These are phyloP conservation scores for Lepidurus arcticus DNA, from an alignment of 1,140 invertebrate species.

Conservation along the genomic window DNA sequence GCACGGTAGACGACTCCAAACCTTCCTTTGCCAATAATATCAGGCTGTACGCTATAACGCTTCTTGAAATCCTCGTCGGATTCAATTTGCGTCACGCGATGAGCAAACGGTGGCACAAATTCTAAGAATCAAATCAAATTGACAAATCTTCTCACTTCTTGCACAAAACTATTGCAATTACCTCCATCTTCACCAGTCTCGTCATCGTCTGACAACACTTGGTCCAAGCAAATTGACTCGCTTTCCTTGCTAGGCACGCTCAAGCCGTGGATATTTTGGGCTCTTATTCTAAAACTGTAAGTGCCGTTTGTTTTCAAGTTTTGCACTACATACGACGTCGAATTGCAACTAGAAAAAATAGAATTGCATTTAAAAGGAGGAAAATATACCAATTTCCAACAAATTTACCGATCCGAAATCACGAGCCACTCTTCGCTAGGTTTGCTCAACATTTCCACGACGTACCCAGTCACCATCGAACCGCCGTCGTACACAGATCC, in stretches of 20 bases:
- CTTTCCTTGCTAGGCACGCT: slow-evolving; percentile 61
- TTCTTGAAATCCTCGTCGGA: slow-evolving; percentile 48
- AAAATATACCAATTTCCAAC: slow-evolving; percentile 24
- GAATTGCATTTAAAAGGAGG: slow-evolving; percentile 11
- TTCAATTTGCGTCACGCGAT: slow-evolving; percentile 36
- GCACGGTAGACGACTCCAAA: slow-evolving; percentile 72
- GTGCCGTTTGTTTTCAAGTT: slow-evolving; percentile 52
- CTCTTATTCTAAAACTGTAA: slow-evolving; percentile 67
- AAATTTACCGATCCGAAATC: slow-evolving; percentile 29
- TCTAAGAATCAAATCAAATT: slow-evolving; percentile 29
- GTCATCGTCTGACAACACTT: slow-evolving; percentile 28
- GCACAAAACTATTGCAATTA: slow-evolving; percentile 24
- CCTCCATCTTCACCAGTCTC: slow-evolving; percentile 33
- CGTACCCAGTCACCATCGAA: slow-evolving; percentile 71
- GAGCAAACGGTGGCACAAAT: slow-evolving; percentile 31
- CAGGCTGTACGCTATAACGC: slow-evolving; percentile 55
- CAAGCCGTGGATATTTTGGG: slow-evolving; percentile 69
- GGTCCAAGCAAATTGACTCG: slow-evolving; percentile 37
- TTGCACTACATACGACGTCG: slow-evolving; percentile 55
- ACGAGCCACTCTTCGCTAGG: slow-evolving; percentile 39
- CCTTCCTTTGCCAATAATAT: slow-evolving; percentile 73
- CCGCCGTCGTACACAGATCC: slow-evolving; percentile 79
- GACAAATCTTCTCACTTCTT: not conserved
- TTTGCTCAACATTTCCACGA: slow-evolving; percentile 60
- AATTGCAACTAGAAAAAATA: slow-evolving; percentile 49